A percentile compares a stretch with the other conserved stretches of the same genome.
Conservation (phyloP, 2,888 invertebrate species). For the Chrysomela aeneicollis region DNA sequence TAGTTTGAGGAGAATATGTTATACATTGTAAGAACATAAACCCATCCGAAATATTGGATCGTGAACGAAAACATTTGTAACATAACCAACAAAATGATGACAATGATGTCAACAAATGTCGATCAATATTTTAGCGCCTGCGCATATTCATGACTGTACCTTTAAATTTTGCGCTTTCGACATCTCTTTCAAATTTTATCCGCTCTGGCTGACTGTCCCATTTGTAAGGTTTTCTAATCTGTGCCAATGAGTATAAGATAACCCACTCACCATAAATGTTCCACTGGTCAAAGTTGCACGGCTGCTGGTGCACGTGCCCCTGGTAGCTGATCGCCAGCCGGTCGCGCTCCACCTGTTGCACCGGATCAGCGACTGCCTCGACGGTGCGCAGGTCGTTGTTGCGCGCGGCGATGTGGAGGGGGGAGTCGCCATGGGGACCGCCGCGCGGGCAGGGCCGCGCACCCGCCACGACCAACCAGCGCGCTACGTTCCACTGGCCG, state of each 20-base stretch:
- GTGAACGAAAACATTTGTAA: too few species aligned
- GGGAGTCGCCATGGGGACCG: constrained; percentile 82
- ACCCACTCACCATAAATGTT: constrained; percentile 84
- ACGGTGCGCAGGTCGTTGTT: constrained; percentile 75
- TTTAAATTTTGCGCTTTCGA: too few species aligned
- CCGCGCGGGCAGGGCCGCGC: constrained; percentile 74
- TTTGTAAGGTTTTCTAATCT: background rate
- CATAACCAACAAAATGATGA: too few species aligned
- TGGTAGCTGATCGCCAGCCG: constrained; percentile 53
- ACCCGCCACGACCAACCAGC: constrained; percentile 82
- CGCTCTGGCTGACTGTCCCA: too few species aligned
- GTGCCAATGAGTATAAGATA: background rate
- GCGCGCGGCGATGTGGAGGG: constrained; percentile 83
- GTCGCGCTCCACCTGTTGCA: constrained; percentile 64
- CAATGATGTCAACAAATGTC: too few species aligned
- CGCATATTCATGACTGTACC: too few species aligned
- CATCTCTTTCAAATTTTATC: too few species aligned
- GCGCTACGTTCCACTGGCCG: constrained; percentile 75
- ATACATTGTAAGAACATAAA: too few species aligned
- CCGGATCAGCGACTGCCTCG: constrained; percentile 75
- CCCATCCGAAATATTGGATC: too few species aligned
- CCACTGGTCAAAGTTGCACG: constrained; percentile 74
- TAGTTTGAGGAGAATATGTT: too few species aligned
- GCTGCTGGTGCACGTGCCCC: constrained; percentile 59
- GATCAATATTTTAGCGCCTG: too few species aligned